Conservation (phyloP, 2,888 invertebrate species). For the Himalopsyche kuldschensis region DNA sequence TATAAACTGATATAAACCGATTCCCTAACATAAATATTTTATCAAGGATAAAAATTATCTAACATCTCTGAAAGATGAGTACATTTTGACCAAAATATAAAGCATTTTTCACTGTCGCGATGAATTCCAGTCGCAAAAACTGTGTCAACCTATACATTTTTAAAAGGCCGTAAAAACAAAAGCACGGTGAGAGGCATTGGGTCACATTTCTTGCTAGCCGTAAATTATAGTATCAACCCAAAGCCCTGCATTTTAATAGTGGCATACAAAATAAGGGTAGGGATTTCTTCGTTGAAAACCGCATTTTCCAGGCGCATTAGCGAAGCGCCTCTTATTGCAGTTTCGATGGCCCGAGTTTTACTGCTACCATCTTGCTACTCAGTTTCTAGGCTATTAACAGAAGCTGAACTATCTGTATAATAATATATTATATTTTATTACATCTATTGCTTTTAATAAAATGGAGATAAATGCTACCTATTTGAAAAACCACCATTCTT, state of each 20-base stretch:
- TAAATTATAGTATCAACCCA: background rate
- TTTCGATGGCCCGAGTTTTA: background rate
- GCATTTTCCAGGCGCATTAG: constrained; percentile 8
- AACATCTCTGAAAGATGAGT: too few relatives aligned
- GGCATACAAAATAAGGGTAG: constrained; percentile 2
- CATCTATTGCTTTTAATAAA: too few relatives aligned
- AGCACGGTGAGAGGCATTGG: background rate
- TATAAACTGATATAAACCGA: too few relatives aligned
- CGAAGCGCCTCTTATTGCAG: background rate
- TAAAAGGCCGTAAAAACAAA: background rate
- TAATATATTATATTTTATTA: too few relatives aligned
- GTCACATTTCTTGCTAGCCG: background rate
- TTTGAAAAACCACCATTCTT: too few relatives aligned
- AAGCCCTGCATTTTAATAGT: constrained; percentile 1
- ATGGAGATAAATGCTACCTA: too few relatives aligned
- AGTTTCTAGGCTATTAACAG: background rate
- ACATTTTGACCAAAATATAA: too few relatives aligned
- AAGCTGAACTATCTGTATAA: background rate
- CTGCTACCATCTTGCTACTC: background rate
- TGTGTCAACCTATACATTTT: background rate
- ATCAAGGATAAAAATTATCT: too few relatives aligned
- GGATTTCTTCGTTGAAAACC: constrained; percentile 4
- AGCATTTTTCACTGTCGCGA: too few relatives aligned
- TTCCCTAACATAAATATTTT: too few relatives aligned
- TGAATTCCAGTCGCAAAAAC: background rate